A percentile compares a stretch with the other conserved stretches of the same genome.
These are phyloP conservation scores for Eutolmus rufibarbis DNA, from an alignment of 2,888 invertebrate genomes.

Conservation along the genomic window DNA sequence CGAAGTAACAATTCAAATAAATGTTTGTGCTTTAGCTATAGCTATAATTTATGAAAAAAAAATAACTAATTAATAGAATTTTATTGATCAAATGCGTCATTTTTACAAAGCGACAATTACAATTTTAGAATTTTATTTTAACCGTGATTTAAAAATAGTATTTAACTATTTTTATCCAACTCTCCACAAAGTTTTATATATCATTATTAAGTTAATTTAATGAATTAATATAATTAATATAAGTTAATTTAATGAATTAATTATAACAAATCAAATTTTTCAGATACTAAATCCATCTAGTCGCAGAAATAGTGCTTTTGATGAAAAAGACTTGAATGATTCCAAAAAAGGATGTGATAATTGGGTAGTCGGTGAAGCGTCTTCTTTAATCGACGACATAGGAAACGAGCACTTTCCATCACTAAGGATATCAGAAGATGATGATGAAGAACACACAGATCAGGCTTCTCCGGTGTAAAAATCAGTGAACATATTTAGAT, in stretches of 20 bases:
- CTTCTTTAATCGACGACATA: constrained; percentile 47
- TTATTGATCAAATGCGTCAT: too few relatives aligned
- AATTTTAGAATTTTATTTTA: too few relatives aligned
- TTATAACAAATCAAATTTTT: constrained; percentile 44
- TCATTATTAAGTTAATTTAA: too few relatives aligned
- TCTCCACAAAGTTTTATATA: too few relatives aligned
- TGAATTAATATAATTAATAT: background rate
- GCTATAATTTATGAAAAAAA: too few relatives aligned
- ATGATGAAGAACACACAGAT: background rate
- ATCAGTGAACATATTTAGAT: background rate
- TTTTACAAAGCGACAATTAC: too few relatives aligned
- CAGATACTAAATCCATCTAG: constrained; percentile 52
- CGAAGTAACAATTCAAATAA: too few relatives aligned
- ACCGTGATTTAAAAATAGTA: too few relatives aligned
- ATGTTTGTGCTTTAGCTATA: too few relatives aligned
- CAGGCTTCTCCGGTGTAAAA: background rate
- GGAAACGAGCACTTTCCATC: constrained; percentile 45
- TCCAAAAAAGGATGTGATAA: constrained; percentile 22
- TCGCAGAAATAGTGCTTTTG: constrained; percentile 53
- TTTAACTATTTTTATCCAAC: too few relatives aligned
- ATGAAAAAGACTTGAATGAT: constrained; percentile 45
- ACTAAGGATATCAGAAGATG: constrained; percentile 14
- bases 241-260: background rate
- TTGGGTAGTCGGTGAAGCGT: constrained; percentile 45
- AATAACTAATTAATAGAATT: too few relatives aligned